These are phyloP conservation scores for Apaloderma vittatum DNA, from an alignment of 2,113 vertebrate species.

Conservation along the genomic window DNA sequence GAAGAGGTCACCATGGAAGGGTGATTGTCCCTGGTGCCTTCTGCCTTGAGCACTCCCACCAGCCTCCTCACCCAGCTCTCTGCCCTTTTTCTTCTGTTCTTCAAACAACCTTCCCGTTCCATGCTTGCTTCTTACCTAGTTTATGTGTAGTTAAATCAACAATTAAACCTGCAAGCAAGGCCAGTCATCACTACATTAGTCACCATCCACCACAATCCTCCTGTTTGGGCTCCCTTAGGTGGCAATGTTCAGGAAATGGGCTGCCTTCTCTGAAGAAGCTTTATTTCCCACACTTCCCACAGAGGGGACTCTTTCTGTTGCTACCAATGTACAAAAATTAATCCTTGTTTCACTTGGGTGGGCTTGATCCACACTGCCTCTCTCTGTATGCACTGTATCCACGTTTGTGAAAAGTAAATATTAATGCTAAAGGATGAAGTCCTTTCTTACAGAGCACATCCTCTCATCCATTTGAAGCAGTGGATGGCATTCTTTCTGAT, in stretches of 20 bases:
- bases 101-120: background rate
- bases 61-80: background rate
- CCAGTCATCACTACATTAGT: background rate
- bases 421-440: background rate
- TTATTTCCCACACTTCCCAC: background rate
- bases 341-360: background rate
- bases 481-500: background rate
- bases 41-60: background rate
- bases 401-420: background rate
- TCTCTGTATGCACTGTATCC: background rate
- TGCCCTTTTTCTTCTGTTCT: background rate
- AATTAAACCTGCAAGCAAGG: background rate
- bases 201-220: background rate
- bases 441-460: background rate
- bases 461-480: background rate
- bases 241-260: background rate
- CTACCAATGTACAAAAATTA: background rate
- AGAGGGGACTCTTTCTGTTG: background rate
- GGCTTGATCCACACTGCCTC: background rate
- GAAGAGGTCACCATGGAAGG: background rate
- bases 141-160: background rate
- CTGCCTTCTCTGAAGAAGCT: background rate
- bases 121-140: background rate
- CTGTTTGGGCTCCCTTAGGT: background rate
- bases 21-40: rapidly evolving